Conservation (phyloP, 2,888 invertebrate genomes). For the Caenorhabditis zanzibari region DNA sequence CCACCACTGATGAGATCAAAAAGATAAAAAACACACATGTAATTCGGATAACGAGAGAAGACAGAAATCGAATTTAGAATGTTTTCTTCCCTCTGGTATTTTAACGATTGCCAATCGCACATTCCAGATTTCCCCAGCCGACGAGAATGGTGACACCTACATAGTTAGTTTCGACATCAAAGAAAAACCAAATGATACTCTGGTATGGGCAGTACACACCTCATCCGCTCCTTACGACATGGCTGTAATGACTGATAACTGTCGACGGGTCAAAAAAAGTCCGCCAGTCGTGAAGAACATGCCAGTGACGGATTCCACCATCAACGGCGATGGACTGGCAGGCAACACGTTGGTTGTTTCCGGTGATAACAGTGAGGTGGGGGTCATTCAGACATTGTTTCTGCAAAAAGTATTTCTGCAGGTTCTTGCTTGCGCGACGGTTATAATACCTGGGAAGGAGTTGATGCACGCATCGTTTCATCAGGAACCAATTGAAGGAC, state of each 20-base stretch:
- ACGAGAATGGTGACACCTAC: slow-evolving; percentile 69
- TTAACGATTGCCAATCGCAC: slow-evolving; percentile 1
- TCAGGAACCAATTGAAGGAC: slow-evolving; percentile 75
- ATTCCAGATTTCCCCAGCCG: slow-evolving; percentile 68
- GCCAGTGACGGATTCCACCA: slow-evolving; percentile 69
- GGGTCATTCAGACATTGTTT: slow-evolving; percentile 3
- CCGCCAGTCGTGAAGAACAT: slow-evolving; percentile 72
- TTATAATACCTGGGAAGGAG: slow-evolving; percentile 71
- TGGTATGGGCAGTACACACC: slow-evolving; percentile 71
- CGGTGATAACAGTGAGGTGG: slow-evolving; percentile 66
- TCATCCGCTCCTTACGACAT: slow-evolving; percentile 76
- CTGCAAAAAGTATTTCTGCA: slow-evolving; percentile 40
- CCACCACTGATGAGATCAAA: slow-evolving; percentile 22
- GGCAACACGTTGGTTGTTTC: slow-evolving; percentile 74
- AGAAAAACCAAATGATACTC: slow-evolving; percentile 64
- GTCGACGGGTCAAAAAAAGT: slow-evolving; percentile 73
- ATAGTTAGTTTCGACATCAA: slow-evolving; percentile 73
- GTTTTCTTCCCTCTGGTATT: slow-evolving; percentile 1
- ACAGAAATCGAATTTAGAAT: slow-evolving; percentile 1
- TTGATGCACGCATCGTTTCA: slow-evolving; percentile 74
- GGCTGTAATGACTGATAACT: slow-evolving; percentile 77
- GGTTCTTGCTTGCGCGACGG: slow-evolving; percentile 76
- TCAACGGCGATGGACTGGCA: slow-evolving; percentile 65
- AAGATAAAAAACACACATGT: slow-evolving; percentile 57
- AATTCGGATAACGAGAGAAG: slow-evolving; percentile 36